Percentiles rank a stretch among this genome's conserved stretches.
These are phyloP conservation scores for Ursus arctos DNA, from an alignment of 2,113 vertebrate genomes.

Conservation along the genomic window DNA sequence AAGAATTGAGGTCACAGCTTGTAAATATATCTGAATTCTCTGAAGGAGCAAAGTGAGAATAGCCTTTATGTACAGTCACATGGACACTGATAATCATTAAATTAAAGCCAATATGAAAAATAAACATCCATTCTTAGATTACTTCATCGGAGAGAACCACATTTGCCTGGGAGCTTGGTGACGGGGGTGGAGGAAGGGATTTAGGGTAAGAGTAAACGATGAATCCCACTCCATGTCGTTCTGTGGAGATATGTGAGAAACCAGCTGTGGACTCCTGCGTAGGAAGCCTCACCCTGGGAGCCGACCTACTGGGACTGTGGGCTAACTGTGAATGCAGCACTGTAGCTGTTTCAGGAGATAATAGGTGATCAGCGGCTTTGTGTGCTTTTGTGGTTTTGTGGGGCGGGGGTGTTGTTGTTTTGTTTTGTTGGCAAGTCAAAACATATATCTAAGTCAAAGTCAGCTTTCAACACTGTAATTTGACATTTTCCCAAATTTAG, in stretches of 20 bases:
- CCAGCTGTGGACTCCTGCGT: too few relatives aligned
- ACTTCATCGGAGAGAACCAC: background rate
- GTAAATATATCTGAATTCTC: background rate
- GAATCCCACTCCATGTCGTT: background rate
- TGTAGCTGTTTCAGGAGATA: background rate
- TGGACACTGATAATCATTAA: background rate
- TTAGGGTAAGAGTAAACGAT: fast-evolving
- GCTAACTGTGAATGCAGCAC: background rate
- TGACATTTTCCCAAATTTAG: constrained; percentile 42
- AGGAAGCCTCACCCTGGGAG: background rate
- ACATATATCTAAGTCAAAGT: background rate
- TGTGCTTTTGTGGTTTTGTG: background rate
- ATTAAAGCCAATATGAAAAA: background rate
- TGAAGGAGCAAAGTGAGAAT: background rate
- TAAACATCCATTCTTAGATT: background rate
- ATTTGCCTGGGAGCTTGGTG: background rate
- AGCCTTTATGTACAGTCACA: background rate
- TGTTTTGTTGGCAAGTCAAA: background rate
- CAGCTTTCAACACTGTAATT: constrained; percentile 18
- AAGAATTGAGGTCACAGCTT: background rate
- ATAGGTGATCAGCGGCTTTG: background rate
- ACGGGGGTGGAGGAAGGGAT: background rate
- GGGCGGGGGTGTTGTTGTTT: background rate
- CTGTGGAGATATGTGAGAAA: background rate
- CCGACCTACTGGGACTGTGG: too few relatives aligned